phyloP scores from a whole-genome alignment of 92 coral and sea anemone genomes.

The Blastomussa wellsi region DNA sequence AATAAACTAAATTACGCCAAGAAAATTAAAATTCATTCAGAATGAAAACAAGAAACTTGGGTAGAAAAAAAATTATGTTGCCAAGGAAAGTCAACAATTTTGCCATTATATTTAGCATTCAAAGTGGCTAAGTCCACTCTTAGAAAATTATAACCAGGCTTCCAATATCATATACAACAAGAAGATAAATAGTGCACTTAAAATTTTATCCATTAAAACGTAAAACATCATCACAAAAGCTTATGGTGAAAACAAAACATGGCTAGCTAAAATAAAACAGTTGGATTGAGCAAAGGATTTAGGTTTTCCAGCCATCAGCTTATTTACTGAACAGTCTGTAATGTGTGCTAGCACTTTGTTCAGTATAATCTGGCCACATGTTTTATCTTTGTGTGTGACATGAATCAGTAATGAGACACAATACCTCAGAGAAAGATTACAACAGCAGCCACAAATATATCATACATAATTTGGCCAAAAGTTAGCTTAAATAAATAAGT shows the following conservation, averaged over 20 bases:
- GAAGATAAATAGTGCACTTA: background rate
- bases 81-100: background rate
- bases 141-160: background rate
- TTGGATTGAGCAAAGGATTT: background rate
- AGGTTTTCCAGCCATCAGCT: background rate
- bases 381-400: background rate
- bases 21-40: background rate
- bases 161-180: background rate
- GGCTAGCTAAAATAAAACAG: background rate
- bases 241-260: background rate
- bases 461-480: background rate
- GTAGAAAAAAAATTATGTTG: background rate
- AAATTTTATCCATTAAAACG: background rate
- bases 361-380: slow-evolving; percentile 23
- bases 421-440: background rate
- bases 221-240: background rate
- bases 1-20: background rate
- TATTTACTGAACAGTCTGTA: background rate
- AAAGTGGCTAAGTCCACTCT: background rate
- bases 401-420: slow-evolving; percentile 10
- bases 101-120: background rate
- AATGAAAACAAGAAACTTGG: background rate
- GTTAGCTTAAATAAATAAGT: background rate
- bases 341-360: background rate
- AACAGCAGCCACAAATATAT: background rate